phyloP scores from a whole-genome alignment of 2,113 vertebrate genomes.

The Brienomyrus longianalis region DNA sequence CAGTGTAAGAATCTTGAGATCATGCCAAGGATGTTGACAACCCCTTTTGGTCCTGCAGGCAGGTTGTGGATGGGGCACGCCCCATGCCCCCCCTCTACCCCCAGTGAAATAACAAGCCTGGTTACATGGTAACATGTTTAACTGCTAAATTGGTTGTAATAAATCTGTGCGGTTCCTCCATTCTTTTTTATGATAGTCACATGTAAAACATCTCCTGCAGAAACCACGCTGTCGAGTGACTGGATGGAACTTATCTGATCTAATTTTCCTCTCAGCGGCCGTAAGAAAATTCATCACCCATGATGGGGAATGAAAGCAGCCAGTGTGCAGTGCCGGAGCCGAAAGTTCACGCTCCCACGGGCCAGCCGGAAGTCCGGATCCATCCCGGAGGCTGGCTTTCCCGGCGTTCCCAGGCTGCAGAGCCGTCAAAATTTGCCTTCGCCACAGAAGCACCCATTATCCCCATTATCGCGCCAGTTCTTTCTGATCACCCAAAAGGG shows the following conservation, averaged over 20 bases:
- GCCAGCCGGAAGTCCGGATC: slow-evolving; percentile 31
- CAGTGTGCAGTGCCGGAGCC: slow-evolving; percentile 52
- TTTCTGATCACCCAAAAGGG: slow-evolving; percentile 29
- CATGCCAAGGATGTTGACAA: not conserved
- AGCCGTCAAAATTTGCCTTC: slow-evolving; percentile 31
- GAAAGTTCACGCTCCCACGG: slow-evolving; percentile 52
- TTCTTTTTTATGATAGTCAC: slow-evolving; percentile 51
- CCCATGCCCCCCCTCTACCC: not conserved
- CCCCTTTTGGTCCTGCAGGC: not conserved
- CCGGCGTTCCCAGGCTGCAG: slow-evolving; percentile 2
- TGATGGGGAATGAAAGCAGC: slow-evolving; percentile 59
- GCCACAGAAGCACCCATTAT: slow-evolving; percentile 28
- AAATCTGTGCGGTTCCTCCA: slow-evolving; percentile 39
- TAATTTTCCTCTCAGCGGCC: slow-evolving; percentile 57
- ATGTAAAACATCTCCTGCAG: slow-evolving; percentile 43
- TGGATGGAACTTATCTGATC: slow-evolving; percentile 61
- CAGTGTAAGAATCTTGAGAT: not conserved
- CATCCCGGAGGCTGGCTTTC: slow-evolving; percentile 36
- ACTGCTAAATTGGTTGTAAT: slow-evolving; percentile 26
- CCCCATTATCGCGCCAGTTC: slow-evolving; percentile 27
- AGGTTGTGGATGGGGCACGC: not conserved
- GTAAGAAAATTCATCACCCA: slow-evolving; percentile 59
- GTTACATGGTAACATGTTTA: slow-evolving; percentile 39
- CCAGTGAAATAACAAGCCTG: slow-evolving; percentile 32
- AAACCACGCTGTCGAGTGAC: slow-evolving; percentile 42